Evolutionary conservation across 2,113 vertebrate genomes (phyloP).

Genomic region (Aphyosemion australe): DNA sequence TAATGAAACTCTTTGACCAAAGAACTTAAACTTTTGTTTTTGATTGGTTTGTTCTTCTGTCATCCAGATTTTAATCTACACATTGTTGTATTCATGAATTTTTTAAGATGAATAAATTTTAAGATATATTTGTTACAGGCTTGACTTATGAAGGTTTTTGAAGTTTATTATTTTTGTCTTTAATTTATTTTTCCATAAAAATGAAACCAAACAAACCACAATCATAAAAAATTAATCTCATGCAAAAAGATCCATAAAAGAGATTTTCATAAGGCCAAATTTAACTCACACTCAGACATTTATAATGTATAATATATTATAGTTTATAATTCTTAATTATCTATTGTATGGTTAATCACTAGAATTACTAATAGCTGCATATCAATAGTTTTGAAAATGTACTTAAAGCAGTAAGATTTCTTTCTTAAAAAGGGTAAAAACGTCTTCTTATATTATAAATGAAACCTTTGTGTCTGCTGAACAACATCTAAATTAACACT

Average conservation of each 20-base stretch:
- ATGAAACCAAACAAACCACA: no score
- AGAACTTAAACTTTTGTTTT: slow-evolving; percentile 9
- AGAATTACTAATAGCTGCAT: no score
- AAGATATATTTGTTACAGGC: slow-evolving; percentile 30
- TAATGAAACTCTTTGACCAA: neutral
- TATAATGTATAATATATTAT: no score
- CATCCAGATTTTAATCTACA: neutral
- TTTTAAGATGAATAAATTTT: slow-evolving; percentile 22
- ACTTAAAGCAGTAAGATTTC: no score
- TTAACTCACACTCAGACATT: no score
- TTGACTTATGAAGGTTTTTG: neutral
- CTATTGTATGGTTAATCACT: no score
- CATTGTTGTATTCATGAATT: slow-evolving; percentile 9
- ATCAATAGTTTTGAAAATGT: no score
- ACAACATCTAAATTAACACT: slow-evolving; percentile 1
- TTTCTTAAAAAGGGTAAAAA: neutral
- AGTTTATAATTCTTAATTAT: no score
- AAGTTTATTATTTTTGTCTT: neutral
- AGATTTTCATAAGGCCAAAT: no score
- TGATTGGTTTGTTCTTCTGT: neutral
- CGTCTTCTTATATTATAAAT: neutral
- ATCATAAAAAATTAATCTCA: no score
- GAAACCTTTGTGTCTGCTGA: neutral
- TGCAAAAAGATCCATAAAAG: no score
- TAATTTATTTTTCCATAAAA: neutral